Evolutionary conservation across 2,797 vertebrate genomes (phyloP).

Genomic region (Crenuchus spilurus): DNA sequence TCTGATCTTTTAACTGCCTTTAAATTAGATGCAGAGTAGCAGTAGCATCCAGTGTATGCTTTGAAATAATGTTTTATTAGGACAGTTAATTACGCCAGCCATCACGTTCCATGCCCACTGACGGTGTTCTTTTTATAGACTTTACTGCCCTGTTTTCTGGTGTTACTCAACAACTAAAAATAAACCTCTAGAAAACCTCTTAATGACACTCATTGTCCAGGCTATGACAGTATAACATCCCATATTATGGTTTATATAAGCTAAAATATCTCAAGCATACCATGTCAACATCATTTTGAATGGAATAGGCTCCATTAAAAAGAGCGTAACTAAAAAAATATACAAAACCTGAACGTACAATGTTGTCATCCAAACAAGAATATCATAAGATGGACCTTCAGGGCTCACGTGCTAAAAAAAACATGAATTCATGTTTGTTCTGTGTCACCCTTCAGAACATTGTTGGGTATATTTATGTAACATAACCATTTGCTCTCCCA

Average conservation of each 20-base stretch:
- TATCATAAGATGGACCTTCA: not conserved
- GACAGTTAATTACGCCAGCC: no score
- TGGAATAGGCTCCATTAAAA: no score
- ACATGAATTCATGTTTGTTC: not conserved
- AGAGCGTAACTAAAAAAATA: no score
- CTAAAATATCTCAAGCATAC: not conserved
- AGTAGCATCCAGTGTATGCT: no score
- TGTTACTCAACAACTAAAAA: conserved; percentile 58
- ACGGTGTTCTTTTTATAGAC: conserved; percentile 66
- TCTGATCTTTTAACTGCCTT: no score
- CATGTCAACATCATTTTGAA: not conserved
- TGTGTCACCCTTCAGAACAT: no score
- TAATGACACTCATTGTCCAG: conserved; percentile 28
- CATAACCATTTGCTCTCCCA: not conserved
- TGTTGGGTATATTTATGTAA: not conserved
- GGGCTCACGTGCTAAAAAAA: not conserved
- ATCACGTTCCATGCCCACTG: no score
- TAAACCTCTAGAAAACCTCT: conserved; percentile 59
- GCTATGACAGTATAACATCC: not conserved
- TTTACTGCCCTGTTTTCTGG: conserved; percentile 34
- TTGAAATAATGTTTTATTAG: not conserved
- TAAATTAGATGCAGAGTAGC: no score
- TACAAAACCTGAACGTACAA: no score
- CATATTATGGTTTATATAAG: not conserved
- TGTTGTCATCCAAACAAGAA: not conserved